A percentile compares a stretch with the other conserved stretches of the same genome.
These are phyloP conservation scores for Neosilurus mollespiculum DNA, from an alignment of 2,797 vertebrate species.

Conservation along the genomic window DNA sequence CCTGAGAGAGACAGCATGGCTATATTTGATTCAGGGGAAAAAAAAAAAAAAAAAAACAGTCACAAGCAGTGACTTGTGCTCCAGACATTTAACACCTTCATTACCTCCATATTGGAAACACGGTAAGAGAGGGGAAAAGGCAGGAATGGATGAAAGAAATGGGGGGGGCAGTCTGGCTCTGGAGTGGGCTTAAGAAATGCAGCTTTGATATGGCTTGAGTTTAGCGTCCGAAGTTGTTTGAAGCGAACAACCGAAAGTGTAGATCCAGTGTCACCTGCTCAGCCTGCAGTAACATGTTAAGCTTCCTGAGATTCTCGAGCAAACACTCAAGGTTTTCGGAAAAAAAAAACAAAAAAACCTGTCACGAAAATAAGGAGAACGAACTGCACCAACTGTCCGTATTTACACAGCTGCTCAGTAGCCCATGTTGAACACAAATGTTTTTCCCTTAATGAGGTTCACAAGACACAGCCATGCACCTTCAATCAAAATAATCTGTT, in stretches of 20 bases:
- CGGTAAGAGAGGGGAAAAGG: not conserved
- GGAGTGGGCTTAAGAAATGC: constrained; percentile 2
- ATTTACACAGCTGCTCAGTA: constrained; percentile 59
- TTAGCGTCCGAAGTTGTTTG: constrained; percentile 15
- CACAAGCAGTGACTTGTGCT: constrained; percentile 42
- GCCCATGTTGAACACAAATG: constrained; percentile 51
- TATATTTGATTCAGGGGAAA: constrained; percentile 65
- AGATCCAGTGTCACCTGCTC: constrained; percentile 32
- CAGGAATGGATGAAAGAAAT: constrained; percentile 7
- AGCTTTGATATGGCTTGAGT: constrained; percentile 25
- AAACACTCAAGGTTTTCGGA: constrained; percentile 30
- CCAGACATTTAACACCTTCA: constrained; percentile 32
- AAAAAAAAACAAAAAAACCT: constrained; percentile 15
- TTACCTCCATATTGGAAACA: constrained; percentile 34
- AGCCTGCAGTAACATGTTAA: constrained; percentile 46
- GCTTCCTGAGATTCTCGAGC: constrained; percentile 32
- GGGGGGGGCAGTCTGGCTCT: not conserved
- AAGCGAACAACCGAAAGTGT: constrained; percentile 25
- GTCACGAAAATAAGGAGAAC: constrained; percentile 40
- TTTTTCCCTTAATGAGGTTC: constrained; percentile 54
- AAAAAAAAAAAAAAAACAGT: constrained; percentile 34
- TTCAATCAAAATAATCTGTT: constrained; percentile 39
- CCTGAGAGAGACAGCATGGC: constrained; percentile 57
- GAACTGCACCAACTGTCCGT: constrained; percentile 52
- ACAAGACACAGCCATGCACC: constrained; percentile 29